Conservation (phyloP, 2,113 vertebrate genomes). For the Emberiza fucata region DNA sequence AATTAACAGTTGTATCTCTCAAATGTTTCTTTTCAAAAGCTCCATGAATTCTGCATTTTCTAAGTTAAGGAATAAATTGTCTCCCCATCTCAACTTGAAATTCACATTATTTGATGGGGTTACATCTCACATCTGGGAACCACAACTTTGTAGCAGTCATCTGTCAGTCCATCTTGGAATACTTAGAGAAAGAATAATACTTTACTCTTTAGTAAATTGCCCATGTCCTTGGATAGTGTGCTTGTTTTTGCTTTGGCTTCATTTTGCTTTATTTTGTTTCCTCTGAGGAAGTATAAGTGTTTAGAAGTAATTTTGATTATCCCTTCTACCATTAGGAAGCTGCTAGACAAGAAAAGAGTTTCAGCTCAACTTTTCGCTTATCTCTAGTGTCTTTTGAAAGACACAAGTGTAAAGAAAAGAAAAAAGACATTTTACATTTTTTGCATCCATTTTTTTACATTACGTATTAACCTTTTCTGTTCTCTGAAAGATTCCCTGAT, state of each 20-base stretch:
- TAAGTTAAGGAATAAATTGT: background rate
- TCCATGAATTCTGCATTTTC: background rate
- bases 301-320: background rate
- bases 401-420: background rate
- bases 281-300: background rate
- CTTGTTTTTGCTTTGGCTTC: background rate
- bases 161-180: background rate
- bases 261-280: background rate
- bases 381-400: background rate
- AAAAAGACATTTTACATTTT: background rate
- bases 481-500: background rate
- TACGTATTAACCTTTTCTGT: background rate
- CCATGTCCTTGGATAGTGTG: background rate
- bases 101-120: background rate
- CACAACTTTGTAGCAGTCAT: background rate
- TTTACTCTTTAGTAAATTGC: background rate
- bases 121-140: background rate
- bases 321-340: background rate
- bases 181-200: background rate
- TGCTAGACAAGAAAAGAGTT: background rate
- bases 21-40: background rate
- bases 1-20: background rate
- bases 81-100: background rate
- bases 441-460: background rate
- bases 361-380: background rate